phyloP scores from a whole-genome alignment of 1,140 invertebrate species.

The Olivierus martensii region DNA sequence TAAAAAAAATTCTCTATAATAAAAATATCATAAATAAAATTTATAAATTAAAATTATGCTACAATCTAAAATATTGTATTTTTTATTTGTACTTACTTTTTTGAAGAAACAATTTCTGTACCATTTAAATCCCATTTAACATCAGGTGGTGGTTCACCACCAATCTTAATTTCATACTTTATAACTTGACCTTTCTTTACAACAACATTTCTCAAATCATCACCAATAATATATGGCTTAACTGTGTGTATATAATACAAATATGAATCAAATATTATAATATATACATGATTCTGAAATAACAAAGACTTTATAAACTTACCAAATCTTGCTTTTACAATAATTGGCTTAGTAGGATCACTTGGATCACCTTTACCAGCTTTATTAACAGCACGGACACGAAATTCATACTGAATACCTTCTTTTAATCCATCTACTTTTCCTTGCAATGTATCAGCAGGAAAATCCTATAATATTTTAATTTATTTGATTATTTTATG shows the following conservation, averaged over 20 bases:
- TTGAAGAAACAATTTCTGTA: slow-evolving; percentile 49
- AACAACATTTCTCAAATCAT: slow-evolving; percentile 66
- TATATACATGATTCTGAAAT: not conserved
- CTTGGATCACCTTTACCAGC: slow-evolving; percentile 89
- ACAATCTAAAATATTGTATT: not conserved
- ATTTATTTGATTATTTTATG: not conserved
- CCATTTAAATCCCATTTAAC: slow-evolving; percentile 64
- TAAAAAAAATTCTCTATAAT: too few species aligned
- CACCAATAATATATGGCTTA: slow-evolving; percentile 81
- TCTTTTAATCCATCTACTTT: slow-evolving; percentile 84
- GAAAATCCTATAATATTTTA: slow-evolving; percentile 39
- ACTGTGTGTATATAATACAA: slow-evolving; percentile 35
- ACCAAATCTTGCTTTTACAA: slow-evolving; percentile 82
- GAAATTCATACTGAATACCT: slow-evolving; percentile 90
- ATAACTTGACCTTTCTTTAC: slow-evolving; percentile 89
- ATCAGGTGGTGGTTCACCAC: slow-evolving; percentile 85
- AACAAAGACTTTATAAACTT: slow-evolving; percentile 13
- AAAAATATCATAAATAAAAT: too few species aligned
- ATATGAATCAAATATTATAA: not conserved
- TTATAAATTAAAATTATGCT: too few species aligned
- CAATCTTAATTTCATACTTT: slow-evolving; percentile 84
- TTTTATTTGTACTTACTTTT: slow-evolving; percentile 2
- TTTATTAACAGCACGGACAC: slow-evolving; percentile 89
- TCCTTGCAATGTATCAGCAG: slow-evolving; percentile 53
- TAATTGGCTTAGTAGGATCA: slow-evolving; percentile 84